These are phyloP conservation scores for Ctenopoma multispine DNA, from an alignment of 2,797 vertebrate genomes.

Conservation along the genomic window DNA sequence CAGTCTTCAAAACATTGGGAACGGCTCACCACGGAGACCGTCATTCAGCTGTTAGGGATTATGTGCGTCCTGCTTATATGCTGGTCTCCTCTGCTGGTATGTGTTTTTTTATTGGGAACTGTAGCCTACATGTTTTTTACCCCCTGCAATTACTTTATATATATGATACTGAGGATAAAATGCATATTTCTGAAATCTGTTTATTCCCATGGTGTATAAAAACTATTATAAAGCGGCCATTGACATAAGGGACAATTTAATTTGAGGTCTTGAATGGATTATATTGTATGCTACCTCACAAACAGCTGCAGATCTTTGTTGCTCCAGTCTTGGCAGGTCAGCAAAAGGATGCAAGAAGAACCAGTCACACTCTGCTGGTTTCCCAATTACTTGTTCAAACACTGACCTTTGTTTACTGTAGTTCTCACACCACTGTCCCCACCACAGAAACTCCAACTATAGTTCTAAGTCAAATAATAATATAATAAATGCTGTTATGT, in stretches of 20 bases:
- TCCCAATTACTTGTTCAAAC: not conserved
- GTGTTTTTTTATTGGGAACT: constrained; percentile 64
- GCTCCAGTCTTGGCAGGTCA: not conserved
- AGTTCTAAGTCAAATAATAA: not conserved
- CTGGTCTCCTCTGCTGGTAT: constrained; percentile 97
- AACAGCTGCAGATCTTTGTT: not conserved
- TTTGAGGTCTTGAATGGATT: not conserved
- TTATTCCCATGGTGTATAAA: no score
- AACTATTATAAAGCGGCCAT: not conserved
- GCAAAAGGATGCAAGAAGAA: not conserved
- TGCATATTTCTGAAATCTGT: not conserved
- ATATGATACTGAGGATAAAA: not conserved
- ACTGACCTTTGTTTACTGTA: not conserved
- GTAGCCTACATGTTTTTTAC: not conserved
- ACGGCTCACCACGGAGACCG: constrained; percentile 92
- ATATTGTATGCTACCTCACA: not conserved
- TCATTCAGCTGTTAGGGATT: constrained; percentile 94
- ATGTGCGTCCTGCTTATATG: constrained; percentile 95
- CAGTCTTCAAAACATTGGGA: constrained; percentile 91
- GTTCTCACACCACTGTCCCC: not conserved
- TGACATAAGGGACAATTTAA: not conserved
- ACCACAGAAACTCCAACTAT: constrained; percentile 2
- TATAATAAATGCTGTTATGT: constrained; percentile 27
- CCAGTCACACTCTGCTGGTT: no score
- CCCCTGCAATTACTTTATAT: not conserved